phyloP scores from a whole-genome alignment of 2,888 invertebrate genomes.

The Melinaea menophilus region DNA sequence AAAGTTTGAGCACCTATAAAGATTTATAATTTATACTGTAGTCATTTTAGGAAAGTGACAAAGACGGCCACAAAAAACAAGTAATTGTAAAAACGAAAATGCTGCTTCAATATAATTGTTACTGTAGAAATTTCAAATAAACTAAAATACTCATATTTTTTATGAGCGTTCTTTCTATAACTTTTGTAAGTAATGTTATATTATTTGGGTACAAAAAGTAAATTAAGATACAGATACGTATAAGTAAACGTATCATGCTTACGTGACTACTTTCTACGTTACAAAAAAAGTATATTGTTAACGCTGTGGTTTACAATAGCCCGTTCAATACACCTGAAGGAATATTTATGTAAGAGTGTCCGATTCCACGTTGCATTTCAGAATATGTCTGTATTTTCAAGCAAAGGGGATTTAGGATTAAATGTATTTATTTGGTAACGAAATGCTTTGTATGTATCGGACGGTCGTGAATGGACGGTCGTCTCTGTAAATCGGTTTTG shows the following conservation, averaged over 20 bases:
- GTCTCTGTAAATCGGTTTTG: conserved; percentile 17
- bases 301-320: neutral
- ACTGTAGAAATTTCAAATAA: too few species aligned
- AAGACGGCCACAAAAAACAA: too few species aligned
- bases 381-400: conserved; percentile 17
- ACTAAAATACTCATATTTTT: too few species aligned
- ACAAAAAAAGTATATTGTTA: neutral
- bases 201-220: too few species aligned
- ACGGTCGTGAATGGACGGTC: conserved; percentile 7
- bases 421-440: conserved; percentile 13
- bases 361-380: neutral
- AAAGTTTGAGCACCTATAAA: too few species aligned
- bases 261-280: neutral
- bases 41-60: too few species aligned
- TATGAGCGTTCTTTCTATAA: too few species aligned
- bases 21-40: too few species aligned
- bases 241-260: neutral
- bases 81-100: too few species aligned
- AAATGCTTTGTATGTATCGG: conserved; percentile 15
- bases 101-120: too few species aligned
- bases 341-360: conserved; percentile 4
- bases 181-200: too few species aligned
- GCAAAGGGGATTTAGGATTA: conserved; percentile 17
- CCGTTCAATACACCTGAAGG: neutral
- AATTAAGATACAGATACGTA: too few species aligned